Evolutionary conservation across 2,113 vertebrate genomes (phyloP).

Genomic region (Cacatua alba): DNA sequence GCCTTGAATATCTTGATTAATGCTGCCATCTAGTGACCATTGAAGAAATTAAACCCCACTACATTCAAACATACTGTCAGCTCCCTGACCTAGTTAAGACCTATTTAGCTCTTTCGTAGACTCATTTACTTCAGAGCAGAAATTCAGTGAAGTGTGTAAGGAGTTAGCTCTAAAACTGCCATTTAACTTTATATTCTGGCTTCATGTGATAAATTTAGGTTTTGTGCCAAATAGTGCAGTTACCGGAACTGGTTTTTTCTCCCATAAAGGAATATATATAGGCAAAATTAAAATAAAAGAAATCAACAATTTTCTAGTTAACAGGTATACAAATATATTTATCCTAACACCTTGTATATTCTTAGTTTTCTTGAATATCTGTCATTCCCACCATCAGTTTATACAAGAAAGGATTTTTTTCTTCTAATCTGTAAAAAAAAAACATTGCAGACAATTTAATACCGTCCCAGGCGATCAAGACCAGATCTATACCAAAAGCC

Average conservation of each 20-base stretch:
- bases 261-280: not conserved
- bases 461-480: not conserved
- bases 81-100: not conserved
- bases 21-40: slow-evolving; percentile 72
- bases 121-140: not conserved
- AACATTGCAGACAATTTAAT: not conserved
- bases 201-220: not conserved
- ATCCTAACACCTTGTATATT: not conserved
- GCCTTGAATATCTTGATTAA: slow-evolving; percentile 39
- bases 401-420: not conserved
- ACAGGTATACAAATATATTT: not conserved
- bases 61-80: not conserved
- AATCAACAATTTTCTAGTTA: not conserved
- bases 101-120: not conserved
- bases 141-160: not conserved
- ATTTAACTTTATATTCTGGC: not conserved
- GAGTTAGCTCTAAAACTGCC: not conserved
- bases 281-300: not conserved
- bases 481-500: not conserved
- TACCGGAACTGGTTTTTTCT: not conserved
- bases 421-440: not conserved
- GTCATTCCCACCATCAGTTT: not conserved
- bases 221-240: not conserved
- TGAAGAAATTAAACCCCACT: slow-evolving; percentile 14
- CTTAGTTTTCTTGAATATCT: not conserved